Percentiles rank a stretch among this genome's conserved stretches.
Conservation (phyloP, 2,113 vertebrate species). For the Aegithalos caudatus region DNA sequence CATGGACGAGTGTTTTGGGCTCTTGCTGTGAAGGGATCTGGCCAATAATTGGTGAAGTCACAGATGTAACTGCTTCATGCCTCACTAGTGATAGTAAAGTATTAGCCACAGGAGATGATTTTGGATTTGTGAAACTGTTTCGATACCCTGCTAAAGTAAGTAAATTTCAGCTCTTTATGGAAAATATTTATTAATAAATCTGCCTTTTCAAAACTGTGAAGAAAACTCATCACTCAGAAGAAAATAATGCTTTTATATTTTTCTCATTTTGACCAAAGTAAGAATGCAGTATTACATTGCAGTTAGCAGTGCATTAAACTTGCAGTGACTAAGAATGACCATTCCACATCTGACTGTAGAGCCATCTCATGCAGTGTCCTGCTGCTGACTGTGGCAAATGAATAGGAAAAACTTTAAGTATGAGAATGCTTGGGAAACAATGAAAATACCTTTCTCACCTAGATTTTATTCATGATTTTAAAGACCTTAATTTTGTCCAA, state of each 20-base stretch:
- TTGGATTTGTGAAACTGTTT: slow-evolving; percentile 97
- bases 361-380: background rate
- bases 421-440: background rate
- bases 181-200: background rate
- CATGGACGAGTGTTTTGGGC: slow-evolving; percentile 95
- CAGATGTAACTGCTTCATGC: slow-evolving; percentile 88
- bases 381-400: background rate
- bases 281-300: background rate
- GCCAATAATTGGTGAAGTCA: slow-evolving; percentile 93
- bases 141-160: slow-evolving; percentile 92
- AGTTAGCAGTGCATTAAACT: background rate
- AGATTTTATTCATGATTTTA: background rate
- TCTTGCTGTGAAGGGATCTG: slow-evolving; percentile 91
- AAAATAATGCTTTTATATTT: background rate
- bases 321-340: background rate
- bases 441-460: background rate
- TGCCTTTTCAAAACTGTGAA: background rate
- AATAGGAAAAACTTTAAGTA: background rate
- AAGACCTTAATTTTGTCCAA: background rate
- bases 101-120: slow-evolving; percentile 94
- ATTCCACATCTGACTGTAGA: background rate
- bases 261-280: background rate
- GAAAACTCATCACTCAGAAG: background rate
- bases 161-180: slow-evolving; percentile 1
- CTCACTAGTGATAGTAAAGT: slow-evolving; percentile 88